Base-by-base conservation (phyloP, 2,888 invertebrate genomes). In the Xestobium rufovillosum region DNA sequence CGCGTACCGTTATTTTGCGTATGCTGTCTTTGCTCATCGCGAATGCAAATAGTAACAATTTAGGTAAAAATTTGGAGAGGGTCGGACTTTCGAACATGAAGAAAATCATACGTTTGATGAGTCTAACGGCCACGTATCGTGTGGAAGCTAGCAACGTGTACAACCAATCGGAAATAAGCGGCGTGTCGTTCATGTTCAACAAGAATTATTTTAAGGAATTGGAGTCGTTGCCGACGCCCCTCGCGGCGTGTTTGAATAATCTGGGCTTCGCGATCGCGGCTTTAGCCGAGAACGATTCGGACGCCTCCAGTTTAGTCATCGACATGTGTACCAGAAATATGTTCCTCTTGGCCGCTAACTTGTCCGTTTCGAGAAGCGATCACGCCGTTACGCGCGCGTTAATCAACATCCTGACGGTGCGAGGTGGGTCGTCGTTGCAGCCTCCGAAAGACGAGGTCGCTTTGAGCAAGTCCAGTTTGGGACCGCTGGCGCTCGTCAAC, bases 371-470 rank as follows among this genome's bases (percentile, higher is more conserved):
- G 12, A 61, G 49, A 53, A 60, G 53, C 48, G 63, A 50, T 52
- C 62, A 75, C 53, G 69, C 74, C 10, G 76, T 78, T 2, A 76
- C 74, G 2, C 75, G 75, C 59, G 71, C 75, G 6, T 59, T 77
- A 6, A 75, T 77, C 1, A 68, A 70, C 32, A 68, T 77, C 16
- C 61, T 78, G 3, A 66, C 70, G 1, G 60, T 61, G 2, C 63
- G 69, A 41, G 68, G 69, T 2, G 68, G 68, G 47, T 61, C 57
- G 41, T 65, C 64, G 6, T 47, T 66, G 19, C 61, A 63, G 32
- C 39, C 60, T 17, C 53, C 61, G 0, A 64, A 63, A 47, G 60
- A 65, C 27, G 61, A 61, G 19, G 29, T 44, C 6, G 25, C 49
- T 11, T 25, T 40, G 23, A 47, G 44, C 15, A 41, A 47, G 19